These are phyloP conservation scores for Etheostoma nigrum DNA, from an alignment of 2,797 vertebrate species.

Conservation along the genomic window DNA sequence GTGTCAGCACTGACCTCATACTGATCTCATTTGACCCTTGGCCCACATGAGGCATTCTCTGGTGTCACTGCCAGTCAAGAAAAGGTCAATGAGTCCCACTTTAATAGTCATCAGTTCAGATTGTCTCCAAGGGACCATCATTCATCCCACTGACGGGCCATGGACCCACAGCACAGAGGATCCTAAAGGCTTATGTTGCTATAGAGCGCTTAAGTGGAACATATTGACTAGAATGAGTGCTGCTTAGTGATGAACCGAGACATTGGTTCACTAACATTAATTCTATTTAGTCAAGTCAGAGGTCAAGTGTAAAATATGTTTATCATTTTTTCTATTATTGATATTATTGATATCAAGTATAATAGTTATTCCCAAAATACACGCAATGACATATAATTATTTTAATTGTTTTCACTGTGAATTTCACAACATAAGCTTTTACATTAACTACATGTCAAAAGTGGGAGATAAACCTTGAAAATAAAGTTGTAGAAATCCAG, in stretches of 20 bases:
- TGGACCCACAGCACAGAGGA: slow-evolving; percentile 26
- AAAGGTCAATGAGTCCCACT: slow-evolving; percentile 69
- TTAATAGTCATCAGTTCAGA: slow-evolving; percentile 67
- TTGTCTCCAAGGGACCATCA: slow-evolving; percentile 61
- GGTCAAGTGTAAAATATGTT: slow-evolving; percentile 2
- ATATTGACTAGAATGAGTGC: background rate
- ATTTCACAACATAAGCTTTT: background rate
- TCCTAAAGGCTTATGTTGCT: slow-evolving; percentile 34
- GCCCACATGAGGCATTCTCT: slow-evolving; percentile 49
- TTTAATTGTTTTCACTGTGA: background rate
- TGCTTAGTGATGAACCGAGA: slow-evolving; percentile 15
- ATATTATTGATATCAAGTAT: background rate
- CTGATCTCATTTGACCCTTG: slow-evolving; percentile 69
- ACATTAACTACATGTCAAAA: background rate
- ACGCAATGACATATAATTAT: background rate
- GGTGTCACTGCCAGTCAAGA: slow-evolving; percentile 65
- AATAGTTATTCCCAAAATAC: background rate
- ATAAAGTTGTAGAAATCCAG: no score
- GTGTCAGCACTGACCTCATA: slow-evolving; percentile 65
- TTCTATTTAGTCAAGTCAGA: background rate
- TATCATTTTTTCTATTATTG: background rate
- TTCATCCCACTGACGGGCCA: slow-evolving; percentile 51
- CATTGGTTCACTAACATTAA: background rate
- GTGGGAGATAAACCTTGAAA: background rate
- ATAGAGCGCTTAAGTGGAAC: slow-evolving; percentile 30